Evolutionary conservation across 2,888 invertebrate genomes (phyloP).

Genomic region (Mesopsocus fuscifrons): DNA sequence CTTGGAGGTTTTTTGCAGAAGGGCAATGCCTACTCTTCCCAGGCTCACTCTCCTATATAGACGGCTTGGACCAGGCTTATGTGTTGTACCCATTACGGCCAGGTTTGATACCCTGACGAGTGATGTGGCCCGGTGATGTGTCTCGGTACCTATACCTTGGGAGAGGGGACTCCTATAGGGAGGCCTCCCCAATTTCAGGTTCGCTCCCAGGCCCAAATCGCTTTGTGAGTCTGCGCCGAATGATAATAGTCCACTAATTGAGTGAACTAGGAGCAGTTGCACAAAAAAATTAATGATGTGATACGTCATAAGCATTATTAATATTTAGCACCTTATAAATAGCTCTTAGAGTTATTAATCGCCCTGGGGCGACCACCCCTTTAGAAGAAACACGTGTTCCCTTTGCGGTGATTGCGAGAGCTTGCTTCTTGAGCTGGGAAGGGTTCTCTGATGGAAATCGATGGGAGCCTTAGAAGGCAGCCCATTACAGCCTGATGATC

Average conservation of each 20-base stretch:
- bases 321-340: constrained; percentile 11
- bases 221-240: too few species aligned
- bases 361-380: not conserved
- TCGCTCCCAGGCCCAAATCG: too few species aligned
- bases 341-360: constrained; percentile 10
- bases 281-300: constrained; percentile 10
- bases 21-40: too few species aligned
- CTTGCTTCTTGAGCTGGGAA: not conserved
- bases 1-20: too few species aligned
- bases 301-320: constrained; percentile 10
- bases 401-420: not conserved
- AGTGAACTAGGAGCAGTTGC: constrained; percentile 6
- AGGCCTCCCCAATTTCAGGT: too few species aligned
- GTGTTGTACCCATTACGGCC: too few species aligned
- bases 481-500: not conserved
- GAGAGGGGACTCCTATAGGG: too few species aligned
- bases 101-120: too few species aligned
- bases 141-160: too few species aligned
- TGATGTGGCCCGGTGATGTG: too few species aligned
- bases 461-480: not conserved
- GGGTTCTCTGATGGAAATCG: not conserved
- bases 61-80: too few species aligned
- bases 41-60: too few species aligned
- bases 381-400: not conserved
- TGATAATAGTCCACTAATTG: constrained; percentile 10